Evolutionary conservation across 2,113 vertebrate species (phyloP).

Genomic region (Leiothrix lutea): DNA sequence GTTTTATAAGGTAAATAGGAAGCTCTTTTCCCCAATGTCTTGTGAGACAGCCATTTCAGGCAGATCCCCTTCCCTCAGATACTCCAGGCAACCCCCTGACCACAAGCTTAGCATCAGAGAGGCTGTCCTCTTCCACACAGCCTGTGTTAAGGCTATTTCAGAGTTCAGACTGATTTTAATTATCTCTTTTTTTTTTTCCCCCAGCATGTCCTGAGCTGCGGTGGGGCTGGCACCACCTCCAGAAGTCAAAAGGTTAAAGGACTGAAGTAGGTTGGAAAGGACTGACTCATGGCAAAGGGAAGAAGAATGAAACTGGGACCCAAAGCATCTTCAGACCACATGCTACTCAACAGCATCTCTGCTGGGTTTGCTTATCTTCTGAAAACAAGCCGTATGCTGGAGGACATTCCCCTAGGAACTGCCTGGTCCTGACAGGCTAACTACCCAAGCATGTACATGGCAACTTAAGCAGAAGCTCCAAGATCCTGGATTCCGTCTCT

Average conservation of each 20-base stretch:
- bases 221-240: not conserved
- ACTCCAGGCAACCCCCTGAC: not conserved
- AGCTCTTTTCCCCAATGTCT: not conserved
- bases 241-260: not conserved
- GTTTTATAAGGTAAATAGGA: not conserved
- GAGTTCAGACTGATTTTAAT: not conserved
- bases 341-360: not conserved
- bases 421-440: not conserved
- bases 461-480: not conserved
- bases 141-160: not conserved
- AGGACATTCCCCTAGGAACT: not conserved
- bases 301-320: not conserved
- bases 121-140: not conserved
- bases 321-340: not conserved
- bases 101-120: not conserved
- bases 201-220: not conserved
- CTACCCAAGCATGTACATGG: not conserved
- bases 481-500: not conserved
- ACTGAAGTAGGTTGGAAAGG: not conserved
- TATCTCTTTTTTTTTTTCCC: not conserved
- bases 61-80: not conserved
- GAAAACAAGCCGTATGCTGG: not conserved
- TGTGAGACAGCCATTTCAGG: not conserved
- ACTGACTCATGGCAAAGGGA: not conserved
- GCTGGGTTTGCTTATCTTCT: not conserved